Conservation (phyloP, 2,797 vertebrate genomes). For the Discoglossus pictus region DNA sequence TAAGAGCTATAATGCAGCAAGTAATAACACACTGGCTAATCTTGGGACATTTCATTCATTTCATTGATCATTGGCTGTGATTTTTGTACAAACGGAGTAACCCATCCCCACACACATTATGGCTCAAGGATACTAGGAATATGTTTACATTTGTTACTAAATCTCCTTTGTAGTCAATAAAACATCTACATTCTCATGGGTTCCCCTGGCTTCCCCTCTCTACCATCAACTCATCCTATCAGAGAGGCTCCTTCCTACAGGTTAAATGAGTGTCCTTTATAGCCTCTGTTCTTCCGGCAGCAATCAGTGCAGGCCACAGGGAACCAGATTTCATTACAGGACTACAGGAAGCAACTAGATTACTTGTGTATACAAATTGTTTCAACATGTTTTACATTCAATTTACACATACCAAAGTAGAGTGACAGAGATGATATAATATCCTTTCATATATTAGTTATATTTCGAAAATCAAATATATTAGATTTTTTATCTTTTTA, state of each 20-base stretch:
- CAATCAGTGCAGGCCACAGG: conserved; percentile 17
- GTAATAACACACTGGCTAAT: too few relatives aligned
- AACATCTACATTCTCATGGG: neutral
- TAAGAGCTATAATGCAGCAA: too few relatives aligned
- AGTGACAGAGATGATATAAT: too few relatives aligned
- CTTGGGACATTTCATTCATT: too few relatives aligned
- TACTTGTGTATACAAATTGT: conserved; percentile 26
- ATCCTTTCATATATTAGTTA: too few relatives aligned
- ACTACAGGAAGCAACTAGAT: conserved; percentile 28
- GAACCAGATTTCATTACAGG: conserved; percentile 21
- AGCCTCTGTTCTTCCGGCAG: conserved; percentile 19
- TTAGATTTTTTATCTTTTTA: too few relatives aligned
- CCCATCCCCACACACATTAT: neutral
- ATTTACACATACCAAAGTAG: neutral
- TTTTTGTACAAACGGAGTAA: neutral
- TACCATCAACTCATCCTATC: conserved; percentile 1
- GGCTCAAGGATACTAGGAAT: neutral
- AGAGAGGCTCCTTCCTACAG: neutral
- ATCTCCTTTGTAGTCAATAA: neutral
- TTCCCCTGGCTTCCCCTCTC: neutral
- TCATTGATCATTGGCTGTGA: too few relatives aligned
- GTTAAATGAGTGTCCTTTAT: conserved; percentile 6
- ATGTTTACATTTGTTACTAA: neutral
- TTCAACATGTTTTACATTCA: conserved; percentile 17
- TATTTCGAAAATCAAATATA: too few relatives aligned